phyloP scores from a whole-genome alignment of 2,113 vertebrate genomes.

The Corydoras maculifer region DNA sequence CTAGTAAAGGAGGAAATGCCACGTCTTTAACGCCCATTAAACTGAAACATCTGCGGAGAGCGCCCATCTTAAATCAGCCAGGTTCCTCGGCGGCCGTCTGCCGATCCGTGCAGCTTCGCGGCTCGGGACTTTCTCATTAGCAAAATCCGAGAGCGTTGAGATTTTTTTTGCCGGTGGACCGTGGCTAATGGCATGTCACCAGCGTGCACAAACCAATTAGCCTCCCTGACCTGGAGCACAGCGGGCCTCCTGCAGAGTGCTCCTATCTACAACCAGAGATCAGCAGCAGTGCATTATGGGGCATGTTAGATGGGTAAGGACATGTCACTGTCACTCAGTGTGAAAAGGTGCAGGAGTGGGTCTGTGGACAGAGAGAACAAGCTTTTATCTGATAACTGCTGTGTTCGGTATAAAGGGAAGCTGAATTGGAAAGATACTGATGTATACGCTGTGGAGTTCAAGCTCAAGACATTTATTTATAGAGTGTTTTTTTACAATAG shows the following conservation, averaged over 20 bases:
- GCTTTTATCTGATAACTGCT: too few species aligned
- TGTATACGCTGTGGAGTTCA: too few species aligned
- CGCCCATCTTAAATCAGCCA: too few species aligned
- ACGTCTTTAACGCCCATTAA: too few species aligned
- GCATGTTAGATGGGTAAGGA: background rate
- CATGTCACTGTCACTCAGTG: background rate
- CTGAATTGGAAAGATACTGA: too few species aligned
- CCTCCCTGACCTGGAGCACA: background rate
- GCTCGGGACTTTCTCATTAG: background rate
- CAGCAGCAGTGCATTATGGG: constrained; percentile 16
- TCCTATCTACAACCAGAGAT: constrained; percentile 9
- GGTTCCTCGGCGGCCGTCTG: background rate
- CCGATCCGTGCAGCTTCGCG: background rate
- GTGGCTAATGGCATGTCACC: background rate
- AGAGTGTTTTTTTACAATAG: too few species aligned
- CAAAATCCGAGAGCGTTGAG: background rate
- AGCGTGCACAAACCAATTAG: constrained; percentile 4
- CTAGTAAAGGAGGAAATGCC: too few species aligned
- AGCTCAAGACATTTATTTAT: too few species aligned
- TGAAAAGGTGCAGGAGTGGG: background rate
- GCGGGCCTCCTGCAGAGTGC: background rate
- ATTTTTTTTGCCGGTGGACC: background rate
- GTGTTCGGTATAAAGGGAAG: too few species aligned
- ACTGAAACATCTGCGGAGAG: too few species aligned
- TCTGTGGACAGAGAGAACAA: background rate